Conservation (phyloP, 2,113 vertebrate genomes). For the Pogona vitticeps region DNA sequence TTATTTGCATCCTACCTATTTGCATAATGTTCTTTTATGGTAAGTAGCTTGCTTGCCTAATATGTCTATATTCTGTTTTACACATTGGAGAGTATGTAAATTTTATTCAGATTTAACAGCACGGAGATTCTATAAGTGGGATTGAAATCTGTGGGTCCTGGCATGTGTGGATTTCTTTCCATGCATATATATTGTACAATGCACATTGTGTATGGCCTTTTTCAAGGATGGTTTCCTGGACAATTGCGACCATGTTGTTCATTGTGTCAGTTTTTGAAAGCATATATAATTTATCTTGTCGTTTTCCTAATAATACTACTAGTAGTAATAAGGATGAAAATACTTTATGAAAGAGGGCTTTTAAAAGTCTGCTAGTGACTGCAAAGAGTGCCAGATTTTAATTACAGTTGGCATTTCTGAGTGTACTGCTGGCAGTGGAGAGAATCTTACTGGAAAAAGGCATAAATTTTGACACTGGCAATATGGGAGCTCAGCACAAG, state of each 20-base stretch:
- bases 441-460: slow-evolving; percentile 82
- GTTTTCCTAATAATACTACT: slow-evolving; percentile 56
- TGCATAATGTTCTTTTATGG: neutral
- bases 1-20: neutral
- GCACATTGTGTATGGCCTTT: slow-evolving; percentile 45
- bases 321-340: slow-evolving; percentile 47
- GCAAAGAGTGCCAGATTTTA: slow-evolving; percentile 84
- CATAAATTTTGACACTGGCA: slow-evolving; percentile 84
- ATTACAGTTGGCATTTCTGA: slow-evolving; percentile 86
- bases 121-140: neutral
- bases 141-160: neutral
- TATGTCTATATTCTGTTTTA: neutral
- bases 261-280: slow-evolving; percentile 68
- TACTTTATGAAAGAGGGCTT: slow-evolving; percentile 72
- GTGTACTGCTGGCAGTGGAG: slow-evolving; percentile 80
- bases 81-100: slow-evolving; percentile 6
- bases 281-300: slow-evolving; percentile 62
- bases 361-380: slow-evolving; percentile 71
- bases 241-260: slow-evolving; percentile 62
- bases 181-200: neutral
- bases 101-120: slow-evolving; percentile 9
- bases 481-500: slow-evolving; percentile 79
- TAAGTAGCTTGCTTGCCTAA: neutral
- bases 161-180: slow-evolving; percentile 30
- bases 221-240: slow-evolving; percentile 50